Evolutionary conservation across 2,888 invertebrate genomes (phyloP).

Genomic region (Chymomyza amoena): DNA sequence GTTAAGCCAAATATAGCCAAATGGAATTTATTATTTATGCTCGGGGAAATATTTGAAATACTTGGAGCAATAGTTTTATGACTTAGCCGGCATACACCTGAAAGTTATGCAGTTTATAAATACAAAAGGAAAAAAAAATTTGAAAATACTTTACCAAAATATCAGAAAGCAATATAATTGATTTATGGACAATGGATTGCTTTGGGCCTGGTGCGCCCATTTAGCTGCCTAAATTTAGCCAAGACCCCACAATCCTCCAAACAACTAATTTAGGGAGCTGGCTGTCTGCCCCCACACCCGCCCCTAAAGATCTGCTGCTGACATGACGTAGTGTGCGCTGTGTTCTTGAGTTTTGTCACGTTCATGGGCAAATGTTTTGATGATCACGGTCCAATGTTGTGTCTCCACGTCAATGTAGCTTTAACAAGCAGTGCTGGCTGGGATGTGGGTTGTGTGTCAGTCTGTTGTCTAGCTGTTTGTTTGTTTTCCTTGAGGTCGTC

Average conservation of each 20-base stretch:
- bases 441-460: not conserved
- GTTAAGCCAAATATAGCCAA: constrained; percentile 21
- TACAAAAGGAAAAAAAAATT: not conserved
- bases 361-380: constrained; percentile 73
- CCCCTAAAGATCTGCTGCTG: constrained; percentile 9
- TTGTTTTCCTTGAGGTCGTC: constrained; percentile 46
- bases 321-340: constrained; percentile 12
- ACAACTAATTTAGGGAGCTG: constrained; percentile 66
- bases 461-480: constrained; percentile 46
- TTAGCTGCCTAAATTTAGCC: constrained; percentile 57
- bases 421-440: not conserved
- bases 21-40: constrained; percentile 10
- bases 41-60: constrained; percentile 53
- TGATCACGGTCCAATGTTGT: constrained; percentile 42
- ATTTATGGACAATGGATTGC: constrained; percentile 75
- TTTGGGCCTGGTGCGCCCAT: not conserved
- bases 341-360: constrained; percentile 77
- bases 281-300: not conserved
- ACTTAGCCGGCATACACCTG: constrained; percentile 20
- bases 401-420: constrained; percentile 2
- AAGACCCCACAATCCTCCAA: constrained; percentile 36
- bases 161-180: constrained; percentile 65
- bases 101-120: constrained; percentile 8
- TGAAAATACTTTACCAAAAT: not conserved
- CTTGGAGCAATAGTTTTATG: constrained; percentile 6